A percentile compares a stretch with the other conserved stretches of the same genome.
Evolutionary conservation across 2,888 invertebrate genomes (phyloP).

Genomic region (Drosophila paramelanica): DNA sequence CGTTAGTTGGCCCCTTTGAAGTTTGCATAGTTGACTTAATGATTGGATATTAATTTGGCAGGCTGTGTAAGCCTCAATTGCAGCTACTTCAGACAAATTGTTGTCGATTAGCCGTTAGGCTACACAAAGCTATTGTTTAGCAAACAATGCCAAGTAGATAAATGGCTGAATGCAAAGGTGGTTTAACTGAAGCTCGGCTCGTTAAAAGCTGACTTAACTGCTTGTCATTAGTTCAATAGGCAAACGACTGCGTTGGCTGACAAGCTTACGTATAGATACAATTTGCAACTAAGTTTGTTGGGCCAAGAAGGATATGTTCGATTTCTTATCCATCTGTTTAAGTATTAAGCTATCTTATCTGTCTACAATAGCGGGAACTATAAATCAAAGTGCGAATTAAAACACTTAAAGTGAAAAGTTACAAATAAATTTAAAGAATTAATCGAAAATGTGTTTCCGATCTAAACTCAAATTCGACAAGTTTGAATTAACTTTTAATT

Average conservation of each 20-base stretch:
- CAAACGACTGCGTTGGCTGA: conserved; percentile 22
- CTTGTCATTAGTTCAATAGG: conserved; percentile 43
- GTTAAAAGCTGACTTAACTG: conserved; percentile 44
- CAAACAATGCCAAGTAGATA: conserved; percentile 36
- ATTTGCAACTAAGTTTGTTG: conserved; percentile 11
- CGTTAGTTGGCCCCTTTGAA: conserved; percentile 26
- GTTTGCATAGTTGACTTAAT: conserved; percentile 57
- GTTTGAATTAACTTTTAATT: no score
- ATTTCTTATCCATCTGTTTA: conserved; percentile 21
- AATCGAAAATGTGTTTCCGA: no score
- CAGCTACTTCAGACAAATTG: conserved; percentile 65
- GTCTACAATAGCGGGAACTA: neutral
- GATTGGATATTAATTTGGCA: conserved; percentile 76
- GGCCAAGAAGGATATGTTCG: conserved; percentile 13
- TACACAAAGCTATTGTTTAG: conserved; percentile 48
- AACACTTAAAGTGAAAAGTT: no score
- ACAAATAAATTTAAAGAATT: no score
- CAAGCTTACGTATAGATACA: conserved; percentile 16
- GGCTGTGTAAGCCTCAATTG: conserved; percentile 18
- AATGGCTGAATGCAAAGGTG: conserved; percentile 38
- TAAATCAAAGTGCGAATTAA: no score
- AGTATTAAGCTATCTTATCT: conserved; percentile 8
- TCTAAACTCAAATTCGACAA: no score
- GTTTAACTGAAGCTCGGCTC: conserved; percentile 33
- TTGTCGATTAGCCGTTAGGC: conserved; percentile 54